Conservation (phyloP, 2,888 invertebrate species). For the Elegia similella region DNA sequence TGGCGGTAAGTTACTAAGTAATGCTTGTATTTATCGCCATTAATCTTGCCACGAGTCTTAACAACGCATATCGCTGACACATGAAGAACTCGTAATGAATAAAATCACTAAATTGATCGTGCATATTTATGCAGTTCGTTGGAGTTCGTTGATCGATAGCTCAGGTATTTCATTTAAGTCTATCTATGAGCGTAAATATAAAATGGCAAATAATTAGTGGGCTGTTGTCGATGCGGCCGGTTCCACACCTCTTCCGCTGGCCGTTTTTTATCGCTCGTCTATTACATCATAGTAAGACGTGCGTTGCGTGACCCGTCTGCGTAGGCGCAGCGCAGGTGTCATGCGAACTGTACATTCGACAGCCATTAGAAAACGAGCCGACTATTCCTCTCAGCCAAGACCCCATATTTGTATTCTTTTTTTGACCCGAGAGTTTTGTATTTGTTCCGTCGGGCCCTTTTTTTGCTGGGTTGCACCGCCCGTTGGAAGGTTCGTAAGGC, state of each 20-base stretch:
- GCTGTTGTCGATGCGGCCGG: constrained; percentile 51
- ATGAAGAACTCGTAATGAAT: neutral
- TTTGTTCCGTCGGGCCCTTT: constrained; percentile 77
- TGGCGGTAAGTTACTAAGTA: neutral
- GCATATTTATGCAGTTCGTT: neutral
- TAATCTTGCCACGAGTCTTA: neutral
- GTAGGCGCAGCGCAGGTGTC: constrained; percentile 77
- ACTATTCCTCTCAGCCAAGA: constrained; percentile 71
- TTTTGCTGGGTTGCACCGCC: constrained; percentile 73
- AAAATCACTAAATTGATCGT: neutral
- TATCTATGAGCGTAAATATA: constrained; percentile 45
- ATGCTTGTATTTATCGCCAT: neutral
- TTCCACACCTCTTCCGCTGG: constrained; percentile 69
- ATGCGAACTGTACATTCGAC: constrained; percentile 67
- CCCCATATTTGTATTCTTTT: constrained; percentile 66
- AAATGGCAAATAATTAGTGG: constrained; percentile 54
- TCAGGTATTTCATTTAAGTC: neutral
- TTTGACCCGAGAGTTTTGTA: constrained; percentile 64
- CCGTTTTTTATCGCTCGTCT: constrained; percentile 58
- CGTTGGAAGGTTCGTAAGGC: constrained; percentile 66
- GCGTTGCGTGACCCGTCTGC: constrained; percentile 63
- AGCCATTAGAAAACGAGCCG: constrained; percentile 49
- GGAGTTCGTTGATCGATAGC: constrained; percentile 4
- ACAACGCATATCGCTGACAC: neutral
- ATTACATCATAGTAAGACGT: constrained; percentile 66